Conservation (phyloP, 2,888 invertebrate genomes). For the Habrosyne pyritoides region DNA sequence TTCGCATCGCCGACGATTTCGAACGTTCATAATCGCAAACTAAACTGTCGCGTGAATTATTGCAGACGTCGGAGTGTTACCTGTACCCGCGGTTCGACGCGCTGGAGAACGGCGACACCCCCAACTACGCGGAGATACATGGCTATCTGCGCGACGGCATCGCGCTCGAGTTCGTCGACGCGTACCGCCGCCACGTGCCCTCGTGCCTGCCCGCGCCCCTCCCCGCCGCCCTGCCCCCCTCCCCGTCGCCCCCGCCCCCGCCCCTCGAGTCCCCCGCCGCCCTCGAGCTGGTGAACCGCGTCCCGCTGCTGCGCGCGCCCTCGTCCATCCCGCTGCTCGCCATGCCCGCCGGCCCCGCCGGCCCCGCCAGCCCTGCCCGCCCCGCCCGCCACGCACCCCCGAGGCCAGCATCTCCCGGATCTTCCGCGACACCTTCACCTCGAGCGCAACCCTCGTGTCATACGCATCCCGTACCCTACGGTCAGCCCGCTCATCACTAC, state of each 20-base stretch:
- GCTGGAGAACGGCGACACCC: slow-evolving; percentile 77
- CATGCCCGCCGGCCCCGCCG: no score
- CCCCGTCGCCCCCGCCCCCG: slow-evolving; percentile 6
- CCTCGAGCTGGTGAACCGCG: not conserved
- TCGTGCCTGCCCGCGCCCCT: slow-evolving; percentile 28
- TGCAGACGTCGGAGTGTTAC: slow-evolving; percentile 71
- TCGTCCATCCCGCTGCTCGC: no score
- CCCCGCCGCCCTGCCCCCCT: slow-evolving; percentile 11
- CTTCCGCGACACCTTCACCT: not conserved
- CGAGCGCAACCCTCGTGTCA: not conserved
- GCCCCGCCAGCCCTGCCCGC: not conserved
- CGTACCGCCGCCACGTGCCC: slow-evolving; percentile 69
- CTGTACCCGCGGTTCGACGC: slow-evolving; percentile 80
- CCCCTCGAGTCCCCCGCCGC: not conserved
- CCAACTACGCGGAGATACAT: slow-evolving; percentile 67
- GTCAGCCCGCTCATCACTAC: not conserved
- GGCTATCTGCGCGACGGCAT: slow-evolving; percentile 71
- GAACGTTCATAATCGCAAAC: not conserved
- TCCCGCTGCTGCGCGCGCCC: not conserved
- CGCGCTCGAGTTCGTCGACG: slow-evolving; percentile 67
- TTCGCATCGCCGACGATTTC: not conserved
- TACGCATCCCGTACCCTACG: not conserved
- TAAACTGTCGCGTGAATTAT: slow-evolving; percentile 31
- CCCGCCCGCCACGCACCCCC: not conserved
- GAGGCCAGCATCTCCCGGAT: not conserved